phyloP scores from a whole-genome alignment of 1,140 invertebrate species.

The Dermatophagoides farinae region DNA sequence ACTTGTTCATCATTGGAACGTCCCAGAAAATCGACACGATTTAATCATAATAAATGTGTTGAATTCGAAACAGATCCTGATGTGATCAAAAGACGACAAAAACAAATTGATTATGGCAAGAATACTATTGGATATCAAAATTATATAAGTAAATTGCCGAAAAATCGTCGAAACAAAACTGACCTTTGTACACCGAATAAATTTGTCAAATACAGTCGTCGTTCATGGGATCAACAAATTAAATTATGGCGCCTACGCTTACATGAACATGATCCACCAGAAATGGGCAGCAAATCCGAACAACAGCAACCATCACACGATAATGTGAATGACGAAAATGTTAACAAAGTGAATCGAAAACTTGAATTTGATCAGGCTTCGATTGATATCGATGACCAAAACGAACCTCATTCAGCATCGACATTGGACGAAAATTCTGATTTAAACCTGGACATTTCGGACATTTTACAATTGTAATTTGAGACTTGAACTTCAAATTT shows the following conservation, averaged over 20 bases:
- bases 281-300: neutral
- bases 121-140: slow-evolving; percentile 68
- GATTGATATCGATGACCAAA: too few species aligned
- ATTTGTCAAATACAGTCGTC: slow-evolving; percentile 57
- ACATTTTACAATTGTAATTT: too few species aligned
- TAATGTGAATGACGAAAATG: too few species aligned
- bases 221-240: slow-evolving; percentile 65
- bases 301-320: neutral
- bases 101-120: slow-evolving; percentile 86
- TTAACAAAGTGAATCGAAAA: too few species aligned
- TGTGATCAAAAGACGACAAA: slow-evolving; percentile 53
- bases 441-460: too few species aligned
- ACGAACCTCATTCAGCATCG: too few species aligned
- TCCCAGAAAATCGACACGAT: neutral
- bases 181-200: slow-evolving; percentile 74
- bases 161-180: slow-evolving; percentile 37
- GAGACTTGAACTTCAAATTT: too few species aligned
- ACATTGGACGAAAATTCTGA: too few species aligned
- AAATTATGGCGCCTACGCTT: slow-evolving; percentile 63
- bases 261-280: slow-evolving; percentile 51
- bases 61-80: slow-evolving; percentile 42
- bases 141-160: slow-evolving; percentile 48
- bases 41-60: neutral
- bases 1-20: neutral
- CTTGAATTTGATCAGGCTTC: too few species aligned